Evolutionary conservation across 2,113 vertebrate genomes (phyloP), one percentile per base, ranked within the genome.

Genomic region (Halcyon senegalensis): DNA sequence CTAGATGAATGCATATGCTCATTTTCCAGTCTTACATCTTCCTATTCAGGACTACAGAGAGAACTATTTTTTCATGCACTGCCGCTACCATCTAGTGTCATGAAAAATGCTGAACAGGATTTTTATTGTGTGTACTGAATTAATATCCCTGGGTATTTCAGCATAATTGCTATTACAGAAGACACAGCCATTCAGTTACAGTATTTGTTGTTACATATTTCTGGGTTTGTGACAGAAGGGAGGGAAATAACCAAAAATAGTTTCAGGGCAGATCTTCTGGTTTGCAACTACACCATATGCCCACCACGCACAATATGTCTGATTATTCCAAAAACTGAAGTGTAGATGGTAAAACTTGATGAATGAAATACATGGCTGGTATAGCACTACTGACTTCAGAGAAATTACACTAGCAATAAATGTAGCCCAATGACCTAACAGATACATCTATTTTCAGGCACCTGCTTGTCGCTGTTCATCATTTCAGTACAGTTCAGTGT

Each of bases 241-340:
- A 91, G 16, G 74, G 48, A 92, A 97, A 93, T 83, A 92, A 66
- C 77, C 56, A 85, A 95, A 97, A 94, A 95, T 95, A 97, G 70
- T 77, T 93, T 90, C 31, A 90, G 76, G 64, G 66, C 88, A 48
- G 56, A 80, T 93, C 69, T 87, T 94, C 60, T 90, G 46, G 46
- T 69, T 94, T 94, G 89, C 39, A 58, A 28, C 91, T 93, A 33
- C 25, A 79, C 43, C 70, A 90, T 92, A 95, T 97, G 93, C 60
- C 85, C 62, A 91, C 94, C 91, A 90, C 67, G 16, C 74, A 95
- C 87, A 84, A 46, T 94, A 73, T 84, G 78, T 90, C 62, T 75
- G 67, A 84, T 88, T 31, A 62, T 77, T 92, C 74, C 56, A 84
- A 95, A 94, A 79, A 76, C 55, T 69, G 39, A 85, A 67, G 33